Percentiles rank a stretch among this genome's conserved stretches.
Conservation (phyloP, 2,797 vertebrate genomes). For the Hylomyscus alleni region DNA sequence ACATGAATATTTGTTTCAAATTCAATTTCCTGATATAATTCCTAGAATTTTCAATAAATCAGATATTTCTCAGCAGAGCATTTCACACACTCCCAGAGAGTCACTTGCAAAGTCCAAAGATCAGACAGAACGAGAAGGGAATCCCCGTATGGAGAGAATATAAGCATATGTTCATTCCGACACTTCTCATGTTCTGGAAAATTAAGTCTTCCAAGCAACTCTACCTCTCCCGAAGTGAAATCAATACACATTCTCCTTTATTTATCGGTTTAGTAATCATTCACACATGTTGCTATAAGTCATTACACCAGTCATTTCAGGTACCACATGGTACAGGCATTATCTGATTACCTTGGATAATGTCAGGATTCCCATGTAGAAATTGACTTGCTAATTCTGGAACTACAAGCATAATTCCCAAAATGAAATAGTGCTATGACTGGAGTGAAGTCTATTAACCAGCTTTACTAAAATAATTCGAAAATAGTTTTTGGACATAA, state of each 20-base stretch:
- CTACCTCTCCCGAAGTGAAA: background rate
- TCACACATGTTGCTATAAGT: background rate
- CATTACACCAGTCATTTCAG: background rate
- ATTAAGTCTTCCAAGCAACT: background rate
- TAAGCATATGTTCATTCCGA: background rate
- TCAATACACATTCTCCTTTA: background rate
- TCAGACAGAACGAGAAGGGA: background rate
- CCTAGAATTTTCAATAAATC: background rate
- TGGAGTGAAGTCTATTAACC: background rate
- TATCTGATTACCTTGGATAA: background rate
- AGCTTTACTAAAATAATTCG: slow-evolving; percentile 9
- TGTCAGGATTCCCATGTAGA: background rate
- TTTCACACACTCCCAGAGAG: background rate
- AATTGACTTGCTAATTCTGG: background rate
- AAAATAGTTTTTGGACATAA: slow-evolving; percentile 3
- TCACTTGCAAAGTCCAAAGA: background rate
- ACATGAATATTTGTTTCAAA: background rate
- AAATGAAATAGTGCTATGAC: background rate
- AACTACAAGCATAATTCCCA: background rate
- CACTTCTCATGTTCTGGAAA: background rate
- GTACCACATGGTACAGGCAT: background rate
- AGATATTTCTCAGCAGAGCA: background rate
- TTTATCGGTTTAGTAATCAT: slow-evolving; percentile 1
- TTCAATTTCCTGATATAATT: background rate
- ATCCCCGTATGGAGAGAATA: background rate